Conservation (phyloP, 2,888 invertebrate species). For the Lamellibrachia satsuma region DNA sequence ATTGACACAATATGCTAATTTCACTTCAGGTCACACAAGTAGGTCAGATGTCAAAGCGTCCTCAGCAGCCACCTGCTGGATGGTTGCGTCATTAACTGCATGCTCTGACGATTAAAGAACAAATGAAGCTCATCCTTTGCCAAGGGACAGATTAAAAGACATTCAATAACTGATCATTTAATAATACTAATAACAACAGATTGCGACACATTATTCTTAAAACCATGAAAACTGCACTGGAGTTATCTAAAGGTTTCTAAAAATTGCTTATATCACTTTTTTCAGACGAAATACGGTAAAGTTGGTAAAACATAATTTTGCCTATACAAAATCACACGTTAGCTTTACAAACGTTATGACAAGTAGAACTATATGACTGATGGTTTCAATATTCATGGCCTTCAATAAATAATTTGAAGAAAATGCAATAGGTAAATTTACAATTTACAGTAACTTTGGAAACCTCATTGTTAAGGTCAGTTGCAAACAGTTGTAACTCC, state of each 20-base stretch:
- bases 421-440: neutral
- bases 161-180: neutral
- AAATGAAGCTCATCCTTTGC: neutral
- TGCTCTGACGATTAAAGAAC: neutral
- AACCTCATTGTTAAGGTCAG: too few species aligned
- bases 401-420: too few species aligned
- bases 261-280: too few species aligned
- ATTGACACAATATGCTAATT: neutral
- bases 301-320: too few species aligned
- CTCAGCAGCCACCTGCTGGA: neutral
- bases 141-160: neutral
- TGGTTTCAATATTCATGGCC: too few species aligned
- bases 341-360: too few species aligned
- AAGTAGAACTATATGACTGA: too few species aligned
- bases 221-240: neutral
- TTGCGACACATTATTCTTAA: neutral
- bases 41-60: neutral
- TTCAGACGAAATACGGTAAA: too few species aligned
- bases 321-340: too few species aligned
- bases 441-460: neutral
- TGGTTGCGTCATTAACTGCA: neutral
- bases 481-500: too few species aligned
- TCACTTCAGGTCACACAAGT: neutral
- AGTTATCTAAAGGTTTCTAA: neutral
- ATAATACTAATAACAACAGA: neutral